Evolutionary conservation across 1,140 invertebrate species (phyloP).

Genomic region (Mizuhopecten yessoensis): DNA sequence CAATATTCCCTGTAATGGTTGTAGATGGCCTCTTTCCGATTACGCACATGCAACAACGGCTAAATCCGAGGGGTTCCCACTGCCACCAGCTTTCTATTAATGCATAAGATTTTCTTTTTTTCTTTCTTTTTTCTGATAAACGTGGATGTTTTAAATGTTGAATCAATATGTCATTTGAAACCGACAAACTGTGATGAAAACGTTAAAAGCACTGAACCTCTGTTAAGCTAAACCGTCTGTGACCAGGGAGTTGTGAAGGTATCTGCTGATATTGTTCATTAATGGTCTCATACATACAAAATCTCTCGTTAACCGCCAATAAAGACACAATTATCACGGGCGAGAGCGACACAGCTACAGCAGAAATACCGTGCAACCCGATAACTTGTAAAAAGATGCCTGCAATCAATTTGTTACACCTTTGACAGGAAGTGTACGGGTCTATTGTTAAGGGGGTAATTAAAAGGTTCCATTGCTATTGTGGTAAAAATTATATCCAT

Average conservation of each 20-base stretch:
- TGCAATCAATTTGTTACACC: conserved; percentile 33
- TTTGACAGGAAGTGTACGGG: neutral
- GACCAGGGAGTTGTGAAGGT: neutral
- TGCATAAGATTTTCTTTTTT: no score
- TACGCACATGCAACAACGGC: no score
- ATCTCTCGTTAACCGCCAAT: conserved; percentile 3
- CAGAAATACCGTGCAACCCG: conserved; percentile 15
- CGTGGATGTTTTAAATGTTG: neutral
- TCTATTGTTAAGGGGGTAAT: conserved; percentile 17
- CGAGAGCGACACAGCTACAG: neutral
- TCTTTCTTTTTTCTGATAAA: no score
- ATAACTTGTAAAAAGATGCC: conserved; percentile 38
- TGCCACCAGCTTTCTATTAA: no score
- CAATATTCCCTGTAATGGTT: no score
- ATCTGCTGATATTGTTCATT: conserved; percentile 13
- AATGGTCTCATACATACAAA: conserved; percentile 29
- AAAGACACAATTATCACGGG: neutral
- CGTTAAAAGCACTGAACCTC: neutral
- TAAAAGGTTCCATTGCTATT: conserved; percentile 35
- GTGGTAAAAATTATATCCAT: conserved; percentile 28
- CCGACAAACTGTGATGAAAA: neutral
- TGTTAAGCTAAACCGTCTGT: neutral
- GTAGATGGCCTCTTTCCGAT: no score
- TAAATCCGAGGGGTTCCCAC: no score
- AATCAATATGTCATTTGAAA: no score